Percentiles rank a stretch among this genome's conserved stretches.
phyloP scores from a whole-genome alignment of 2,113 vertebrate species.

The Cygnus buccinator region DNA sequence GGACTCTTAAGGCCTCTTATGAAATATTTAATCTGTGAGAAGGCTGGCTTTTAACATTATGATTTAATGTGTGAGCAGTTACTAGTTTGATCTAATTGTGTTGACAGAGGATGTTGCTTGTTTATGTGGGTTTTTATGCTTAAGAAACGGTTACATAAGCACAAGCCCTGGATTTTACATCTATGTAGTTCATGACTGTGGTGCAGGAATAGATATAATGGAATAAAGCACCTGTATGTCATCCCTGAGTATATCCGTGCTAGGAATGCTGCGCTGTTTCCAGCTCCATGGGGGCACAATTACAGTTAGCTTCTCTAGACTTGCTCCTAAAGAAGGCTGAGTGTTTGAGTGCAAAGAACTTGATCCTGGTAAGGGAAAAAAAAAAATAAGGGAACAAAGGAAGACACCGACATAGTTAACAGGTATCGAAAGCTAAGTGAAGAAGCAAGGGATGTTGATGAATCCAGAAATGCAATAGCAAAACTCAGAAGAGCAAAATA shows the following conservation, averaged over 20 bases:
- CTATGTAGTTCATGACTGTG: not conserved
- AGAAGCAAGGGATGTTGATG: not conserved
- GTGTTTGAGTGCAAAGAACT: not conserved
- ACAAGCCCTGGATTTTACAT: not conserved
- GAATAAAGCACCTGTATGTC: not conserved
- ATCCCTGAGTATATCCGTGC: not conserved
- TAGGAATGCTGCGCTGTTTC: not conserved
- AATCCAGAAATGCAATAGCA: not conserved
- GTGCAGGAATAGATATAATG: not conserved
- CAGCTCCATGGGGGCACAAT: not conserved
- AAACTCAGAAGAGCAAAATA: not conserved
- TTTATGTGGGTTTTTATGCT: not conserved
- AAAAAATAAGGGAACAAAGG: not conserved
- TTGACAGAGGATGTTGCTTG: not conserved
- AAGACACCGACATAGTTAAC: not conserved
- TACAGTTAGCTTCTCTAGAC: not conserved
- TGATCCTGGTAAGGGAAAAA: not conserved
- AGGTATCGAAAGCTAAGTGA: not conserved
- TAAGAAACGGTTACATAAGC: not conserved
- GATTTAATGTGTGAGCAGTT: not conserved
- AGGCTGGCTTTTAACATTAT: not conserved
- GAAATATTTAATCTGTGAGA: not conserved
- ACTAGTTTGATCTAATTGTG: not conserved
- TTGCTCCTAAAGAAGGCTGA: not conserved
- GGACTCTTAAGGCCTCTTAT: not conserved